Evolutionary conservation across 2,113 vertebrate genomes (phyloP).

Genomic region (Cervus canadensis): DNA sequence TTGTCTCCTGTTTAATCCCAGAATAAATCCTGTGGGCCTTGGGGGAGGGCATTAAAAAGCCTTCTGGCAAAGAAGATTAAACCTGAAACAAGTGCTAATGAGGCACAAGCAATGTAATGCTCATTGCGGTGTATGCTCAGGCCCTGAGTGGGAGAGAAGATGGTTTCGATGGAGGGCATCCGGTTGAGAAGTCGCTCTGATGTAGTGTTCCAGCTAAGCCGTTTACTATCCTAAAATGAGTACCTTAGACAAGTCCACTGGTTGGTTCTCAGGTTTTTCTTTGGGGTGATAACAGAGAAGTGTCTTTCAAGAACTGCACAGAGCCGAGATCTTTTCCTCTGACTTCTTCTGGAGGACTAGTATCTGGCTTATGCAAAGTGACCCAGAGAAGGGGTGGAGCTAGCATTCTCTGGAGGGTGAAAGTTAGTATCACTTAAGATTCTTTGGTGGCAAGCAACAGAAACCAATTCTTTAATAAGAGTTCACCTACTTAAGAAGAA

Average conservation of each 20-base stretch:
- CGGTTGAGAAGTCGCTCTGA: not conserved
- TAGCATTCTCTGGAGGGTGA: not conserved
- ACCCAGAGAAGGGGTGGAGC: not conserved
- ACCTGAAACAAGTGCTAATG: not conserved
- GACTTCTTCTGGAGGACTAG: not conserved
- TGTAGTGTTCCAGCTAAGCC: not conserved
- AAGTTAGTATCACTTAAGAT: not conserved
- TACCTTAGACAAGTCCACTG: not conserved
- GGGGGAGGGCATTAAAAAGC: not conserved
- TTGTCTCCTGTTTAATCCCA: conserved; percentile 13
- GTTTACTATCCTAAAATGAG: not conserved
- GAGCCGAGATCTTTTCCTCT: not conserved
- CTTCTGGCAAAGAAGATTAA: not conserved
- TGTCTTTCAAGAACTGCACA: not conserved
- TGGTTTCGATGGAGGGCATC: not conserved
- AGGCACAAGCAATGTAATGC: not conserved
- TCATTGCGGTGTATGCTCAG: not conserved
- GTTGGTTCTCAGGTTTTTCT: not conserved
- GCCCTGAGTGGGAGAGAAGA: not conserved
- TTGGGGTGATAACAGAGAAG: not conserved
- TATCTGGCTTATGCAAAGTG: not conserved
- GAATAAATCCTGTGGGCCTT: not conserved
- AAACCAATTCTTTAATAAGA: not conserved
- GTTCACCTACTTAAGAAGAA: not conserved
- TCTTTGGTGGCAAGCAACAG: not conserved